Conservation (phyloP, 1,140 invertebrate species). For the Tetragonula clypearis region DNA sequence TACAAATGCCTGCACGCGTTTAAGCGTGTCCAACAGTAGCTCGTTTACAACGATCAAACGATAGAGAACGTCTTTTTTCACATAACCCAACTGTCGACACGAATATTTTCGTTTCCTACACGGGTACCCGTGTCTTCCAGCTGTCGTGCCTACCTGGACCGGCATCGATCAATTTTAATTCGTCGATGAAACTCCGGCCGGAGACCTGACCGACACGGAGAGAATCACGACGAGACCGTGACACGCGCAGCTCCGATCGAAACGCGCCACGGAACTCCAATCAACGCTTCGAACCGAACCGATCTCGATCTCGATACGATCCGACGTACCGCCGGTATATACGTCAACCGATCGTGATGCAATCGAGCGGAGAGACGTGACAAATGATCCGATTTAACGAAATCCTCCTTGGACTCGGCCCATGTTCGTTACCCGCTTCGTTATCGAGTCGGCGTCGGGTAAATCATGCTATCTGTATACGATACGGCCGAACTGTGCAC, state of each 20-base stretch:
- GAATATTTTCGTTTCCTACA: constrained; percentile 26
- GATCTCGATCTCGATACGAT: constrained; percentile 59
- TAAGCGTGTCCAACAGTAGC: not conserved
- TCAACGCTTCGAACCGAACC: constrained; percentile 49
- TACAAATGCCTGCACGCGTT: not conserved
- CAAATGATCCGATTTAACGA: constrained; percentile 69
- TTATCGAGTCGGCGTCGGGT: constrained; percentile 49
- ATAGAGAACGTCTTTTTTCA: not conserved
- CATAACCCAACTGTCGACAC: constrained; percentile 27
- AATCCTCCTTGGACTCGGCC: constrained; percentile 48
- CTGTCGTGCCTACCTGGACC: constrained; percentile 7
- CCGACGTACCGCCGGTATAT: constrained; percentile 54
- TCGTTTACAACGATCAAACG: not conserved
- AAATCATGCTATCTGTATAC: constrained; percentile 49
- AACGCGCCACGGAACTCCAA: constrained; percentile 59
- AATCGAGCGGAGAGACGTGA: constrained; percentile 49
- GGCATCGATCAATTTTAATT: constrained; percentile 66
- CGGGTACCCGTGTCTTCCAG: not conserved
- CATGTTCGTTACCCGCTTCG: constrained; percentile 59
- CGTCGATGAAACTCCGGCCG: constrained; percentile 39
- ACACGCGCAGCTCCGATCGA: constrained; percentile 46
- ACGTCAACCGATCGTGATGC: constrained; percentile 25
- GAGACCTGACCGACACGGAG: constrained; percentile 9
- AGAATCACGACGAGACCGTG: not conserved
- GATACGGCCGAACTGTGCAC: not conserved